phyloP scores from a whole-genome alignment of 1,140 invertebrate genomes.

The Bombus cullumanus region DNA sequence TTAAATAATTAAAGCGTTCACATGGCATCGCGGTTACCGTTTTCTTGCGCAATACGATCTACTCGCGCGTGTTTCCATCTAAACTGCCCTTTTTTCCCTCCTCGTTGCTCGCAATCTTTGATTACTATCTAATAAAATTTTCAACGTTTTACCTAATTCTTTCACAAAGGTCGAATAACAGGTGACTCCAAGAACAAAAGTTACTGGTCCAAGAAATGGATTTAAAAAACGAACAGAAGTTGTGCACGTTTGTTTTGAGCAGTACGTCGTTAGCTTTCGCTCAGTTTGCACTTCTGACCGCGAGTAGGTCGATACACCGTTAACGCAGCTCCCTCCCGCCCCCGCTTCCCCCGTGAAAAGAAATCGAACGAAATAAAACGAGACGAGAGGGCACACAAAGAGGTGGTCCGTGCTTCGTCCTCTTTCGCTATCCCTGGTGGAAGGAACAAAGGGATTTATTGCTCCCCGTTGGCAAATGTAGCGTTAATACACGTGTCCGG shows the following conservation, averaged over 20 bases:
- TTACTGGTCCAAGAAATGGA: neutral
- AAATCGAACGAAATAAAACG: conserved; percentile 59
- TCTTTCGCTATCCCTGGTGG: conserved; percentile 52
- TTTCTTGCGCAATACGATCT: conserved; percentile 68
- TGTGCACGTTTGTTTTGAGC: conserved; percentile 1
- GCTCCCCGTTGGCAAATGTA: conserved; percentile 62
- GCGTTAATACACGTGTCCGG: conserved; percentile 61
- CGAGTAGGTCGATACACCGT: conserved; percentile 78
- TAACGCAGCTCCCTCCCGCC: conserved; percentile 59
- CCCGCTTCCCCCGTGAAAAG: conserved; percentile 61
- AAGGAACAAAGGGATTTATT: conserved; percentile 69
- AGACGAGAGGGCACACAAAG: conserved; percentile 50
- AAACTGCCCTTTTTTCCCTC: conserved; percentile 15
- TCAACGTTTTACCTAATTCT: neutral
- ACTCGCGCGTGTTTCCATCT: conserved; percentile 57
- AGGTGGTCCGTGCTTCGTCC: conserved; percentile 57
- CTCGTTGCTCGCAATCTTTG: conserved; percentile 26
- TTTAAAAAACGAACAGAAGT: neutral
- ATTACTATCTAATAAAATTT: neutral
- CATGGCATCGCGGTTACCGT: conserved; percentile 58
- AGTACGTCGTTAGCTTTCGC: neutral
- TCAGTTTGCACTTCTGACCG: conserved; percentile 72
- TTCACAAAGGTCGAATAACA: neutral
- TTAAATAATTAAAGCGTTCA: conserved; percentile 71
- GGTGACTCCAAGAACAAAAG: neutral